Evolutionary conservation across 2,797 vertebrate species (phyloP), one percentile per base, ranked within the genome.

Genomic region (Gambusia yucatana): DNA sequence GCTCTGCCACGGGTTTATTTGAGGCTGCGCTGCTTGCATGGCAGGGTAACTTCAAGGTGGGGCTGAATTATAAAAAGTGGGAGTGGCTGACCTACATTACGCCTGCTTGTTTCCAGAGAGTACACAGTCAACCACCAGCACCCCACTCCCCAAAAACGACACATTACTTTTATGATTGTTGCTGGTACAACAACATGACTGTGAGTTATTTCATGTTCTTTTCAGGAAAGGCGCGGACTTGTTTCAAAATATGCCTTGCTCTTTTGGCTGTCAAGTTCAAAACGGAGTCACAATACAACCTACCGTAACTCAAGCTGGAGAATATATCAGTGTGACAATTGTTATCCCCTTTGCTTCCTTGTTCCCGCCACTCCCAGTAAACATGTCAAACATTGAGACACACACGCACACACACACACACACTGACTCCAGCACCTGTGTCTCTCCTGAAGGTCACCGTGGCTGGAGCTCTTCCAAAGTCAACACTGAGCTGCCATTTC

Each of bases 51-150:
- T 79, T 73, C 77, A 67, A 72, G 88, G 87, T 71, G 50, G 86
- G 89, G 76, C 72, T 1, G 3, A 52, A 75, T 61, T 76, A 77
- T 83, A 81, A 82, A 86, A 79, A 79, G 74, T 48, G 77, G 94
- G 94, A 73, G 93, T 89, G 67, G 90, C 84, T 95, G 95, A 95
- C 95, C 95, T 94, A 96, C 87, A 95, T 96, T 95, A 84, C 77
- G 72, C 72, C 73, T n/a, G 43, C 76, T 52, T 73, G 79, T 79
- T 76, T 85, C 79, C 76, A 82, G 73, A 57, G 57, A 77, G 73
- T 85, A 43, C 28, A 39, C 72, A 75, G 65, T 22, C 20, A 43
- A 30, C 55, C 48, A 39, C 36, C 36, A 4, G 4, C 36, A 33
- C 78, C 81, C 55, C 3, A 3, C 6, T 6, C 52, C 50, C 50